These are phyloP conservation scores for Sinelater perroti DNA, from an alignment of 2,888 invertebrate species.

Conservation along the genomic window DNA sequence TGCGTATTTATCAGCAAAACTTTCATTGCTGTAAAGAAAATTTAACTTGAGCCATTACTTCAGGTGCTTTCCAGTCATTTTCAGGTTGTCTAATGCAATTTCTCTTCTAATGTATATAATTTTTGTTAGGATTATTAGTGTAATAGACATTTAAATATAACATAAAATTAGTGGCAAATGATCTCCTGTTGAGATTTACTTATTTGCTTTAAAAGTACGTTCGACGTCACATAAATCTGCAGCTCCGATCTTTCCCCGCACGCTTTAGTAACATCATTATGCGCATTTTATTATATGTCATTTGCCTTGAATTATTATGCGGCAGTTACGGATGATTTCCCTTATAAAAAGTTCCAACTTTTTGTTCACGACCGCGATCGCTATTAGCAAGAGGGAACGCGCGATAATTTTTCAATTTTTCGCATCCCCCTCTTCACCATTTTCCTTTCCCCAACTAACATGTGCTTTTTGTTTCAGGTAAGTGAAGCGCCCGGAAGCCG, in stretches of 20 bases:
- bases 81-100: too few species aligned
- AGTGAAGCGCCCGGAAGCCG: conserved; percentile 8
- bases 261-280: conserved; percentile 27
- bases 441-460: not conserved
- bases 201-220: conserved; percentile 17
- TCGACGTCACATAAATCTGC: conserved; percentile 27
- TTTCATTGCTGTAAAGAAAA: too few species aligned
- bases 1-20: too few species aligned
- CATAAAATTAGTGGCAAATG: too few species aligned
- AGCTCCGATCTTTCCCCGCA: conserved; percentile 24
- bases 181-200: too few species aligned
- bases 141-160: too few species aligned
- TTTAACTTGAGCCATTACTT: too few species aligned
- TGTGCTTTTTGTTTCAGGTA: conserved; percentile 35
- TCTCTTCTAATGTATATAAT: too few species aligned
- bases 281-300: conserved; percentile 36
- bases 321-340: conserved; percentile 33
- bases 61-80: too few species aligned
- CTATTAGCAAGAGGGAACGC: conserved; percentile 7
- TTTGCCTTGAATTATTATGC: conserved; percentile 25
- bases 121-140: too few species aligned
- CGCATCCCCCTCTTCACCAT: not conserved
- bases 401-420: not conserved
- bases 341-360: conserved; percentile 30
- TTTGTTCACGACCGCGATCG: conserved; percentile 24